Evolutionary conservation across 2,888 invertebrate genomes (phyloP), one percentile per base, ranked within the genome.

Genomic region (Spatulosminthurus flaviceps): DNA sequence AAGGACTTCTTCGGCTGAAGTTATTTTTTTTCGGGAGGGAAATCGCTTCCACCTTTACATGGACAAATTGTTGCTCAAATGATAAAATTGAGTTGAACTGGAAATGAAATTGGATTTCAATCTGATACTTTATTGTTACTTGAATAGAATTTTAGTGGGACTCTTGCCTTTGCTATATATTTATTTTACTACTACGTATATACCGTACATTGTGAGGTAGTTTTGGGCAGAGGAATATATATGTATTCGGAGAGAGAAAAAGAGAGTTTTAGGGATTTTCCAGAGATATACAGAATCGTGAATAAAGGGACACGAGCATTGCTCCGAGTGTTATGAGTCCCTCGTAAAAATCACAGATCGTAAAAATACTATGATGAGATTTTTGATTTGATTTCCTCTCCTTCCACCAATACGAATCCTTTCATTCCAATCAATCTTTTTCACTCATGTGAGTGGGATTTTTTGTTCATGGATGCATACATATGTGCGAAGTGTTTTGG

Each of bases 321-420:
- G 51, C 51, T 19, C n/a, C 16, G 51, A 22, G 24, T 64, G 64
- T 64, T 64, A 64, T 64, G 64, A 64, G 64, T 64, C 64, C 64
- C 64, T 72, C 72, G 72, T 72, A 72, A 75, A 75, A 75, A 64
- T 75, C 75, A 75, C 75, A 75, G 75, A 28, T 75, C 74, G 64
- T 74, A 74, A 74, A 64, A 74, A 74, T 61, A 61, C 43, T 24
- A 74, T 60, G 61, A 75, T 75, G 75, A 75, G 75, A 75, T 75
- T 75, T 64, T 74, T 74, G 60, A 61, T 74, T 75, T 75, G 64
- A 64, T 64, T 75, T 24, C 66, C 75, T n/a, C 60, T 19, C 34
- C 21, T 9, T 64, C 26, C 19, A 34, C 64, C 75, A 75, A 75
- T 64, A 64, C 29, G 75, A 75, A 22, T 41, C 28, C 66, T 75